Base-by-base conservation (phyloP, 2,797 vertebrate genomes). In the Balearica regulorum region DNA sequence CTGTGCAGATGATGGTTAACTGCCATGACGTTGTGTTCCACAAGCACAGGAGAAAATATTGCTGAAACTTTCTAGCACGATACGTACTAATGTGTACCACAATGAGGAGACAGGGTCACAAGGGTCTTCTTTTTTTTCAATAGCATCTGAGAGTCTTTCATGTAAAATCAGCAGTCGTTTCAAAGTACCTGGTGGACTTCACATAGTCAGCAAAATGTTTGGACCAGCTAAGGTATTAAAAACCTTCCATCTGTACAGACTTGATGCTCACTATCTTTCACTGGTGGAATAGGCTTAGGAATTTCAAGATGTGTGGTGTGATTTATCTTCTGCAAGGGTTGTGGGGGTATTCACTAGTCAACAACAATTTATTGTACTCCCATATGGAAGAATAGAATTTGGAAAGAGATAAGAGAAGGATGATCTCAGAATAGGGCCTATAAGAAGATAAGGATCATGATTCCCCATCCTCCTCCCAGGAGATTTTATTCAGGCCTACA, bases 321-420 rank as follows among this genome's bases (percentile, higher is more conserved):
- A 95, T 97, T 97, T 96, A 96, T 92, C 9, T 25, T 76, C 68
- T 81, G 71, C 53, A 94, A 85, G 69, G 72, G 8, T 43, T 71
- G 48, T 54, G 33, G 49, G 49, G 57, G 24, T 78, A 93, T 96
- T 95, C 82, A 57, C 70, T 69, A 89, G 51, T 95, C 93, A 85
- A 77, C 90, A 96, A 58, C 57, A 94, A 96, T 96, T 96, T 95
- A 93, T 92, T 96, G 44, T 89, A 43, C 39, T 93, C 35, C 64
- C 90, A 95, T 93, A 71, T 75, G 80, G 85, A 90, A 94, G 79
- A 91, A 81, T 3, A 83, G 66, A 72, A 91, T 93, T 82, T 97
- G 92, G 89, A 96, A 93, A 89, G 82, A 83, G 61, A 91, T 93
- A 95, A 96, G 69, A 96, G 72, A 91, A 81, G 13, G 53, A 87